Base-by-base conservation (phyloP, 2,113 vertebrate species). In the Ameiurus melas region DNA sequence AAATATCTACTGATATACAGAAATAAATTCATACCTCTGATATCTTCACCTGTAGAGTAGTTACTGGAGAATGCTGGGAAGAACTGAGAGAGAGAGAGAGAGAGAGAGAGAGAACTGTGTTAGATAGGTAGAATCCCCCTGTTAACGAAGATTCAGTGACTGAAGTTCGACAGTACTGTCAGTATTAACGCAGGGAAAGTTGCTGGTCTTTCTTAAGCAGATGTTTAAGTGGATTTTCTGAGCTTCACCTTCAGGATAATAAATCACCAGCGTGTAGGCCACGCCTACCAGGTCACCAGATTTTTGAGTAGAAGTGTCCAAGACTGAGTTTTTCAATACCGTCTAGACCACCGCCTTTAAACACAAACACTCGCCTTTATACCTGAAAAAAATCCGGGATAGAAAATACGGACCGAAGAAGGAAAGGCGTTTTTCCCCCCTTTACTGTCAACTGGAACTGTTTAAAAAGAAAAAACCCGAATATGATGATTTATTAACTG, bases 21-120 rank as follows among this genome's bases (percentile, higher is more conserved):
- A 81, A 36, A 39, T n/a, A n/a, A 39, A 36, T 85, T 79, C 47
- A 57, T 86, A 90, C 90, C 81, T 58, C 73, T 70, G 81, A 87
- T 14, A 1, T 57, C 10, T 30, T 81, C 5, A 68, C 85, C 87
- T 16, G 0, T 79, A 70, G 4, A 73, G 13, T 62, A 30, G 1
- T 0, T 51, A 70, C 36, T 73, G 2, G 87, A 84, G 84, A 81
- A 89, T 22, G 89, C 89, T 57, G 84, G 84, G 30, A 89, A 79
- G 36, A 88, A 88, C 88, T 89, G n/a, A n/a, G n/a, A n/a, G 55
- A 64, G 6, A 66, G 86, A n/a, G 36, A 43, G 36, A 86, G 27
- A 77, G 19, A 55, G 2, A 57, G 6, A 58, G 66, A 51, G 53
- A 60, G 79, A 51, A 1, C 58, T 60, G 58, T 7, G 6, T 60